phyloP scores from a whole-genome alignment of 2,888 invertebrate genomes.

The Antheraea assamensis region DNA sequence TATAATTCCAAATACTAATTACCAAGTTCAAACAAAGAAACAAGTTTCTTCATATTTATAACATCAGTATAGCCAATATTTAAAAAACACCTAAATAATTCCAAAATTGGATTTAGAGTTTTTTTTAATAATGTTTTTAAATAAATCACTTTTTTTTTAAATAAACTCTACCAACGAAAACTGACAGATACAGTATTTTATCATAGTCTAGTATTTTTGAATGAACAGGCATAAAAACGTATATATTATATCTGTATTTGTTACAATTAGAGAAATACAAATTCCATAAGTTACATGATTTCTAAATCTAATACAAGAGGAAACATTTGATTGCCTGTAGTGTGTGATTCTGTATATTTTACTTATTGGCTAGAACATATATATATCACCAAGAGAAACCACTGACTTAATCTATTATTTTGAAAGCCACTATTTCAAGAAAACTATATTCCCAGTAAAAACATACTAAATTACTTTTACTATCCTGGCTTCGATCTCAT shows the following conservation, averaged over 20 bases:
- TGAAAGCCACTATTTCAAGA: background rate
- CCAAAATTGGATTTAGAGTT: too few relatives aligned
- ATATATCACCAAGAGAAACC: background rate
- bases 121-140: too few relatives aligned
- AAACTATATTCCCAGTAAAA: background rate
- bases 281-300: background rate
- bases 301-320: too few relatives aligned
- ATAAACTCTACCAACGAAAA: background rate
- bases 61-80: too few relatives aligned
- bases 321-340: background rate
- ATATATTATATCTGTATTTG: too few relatives aligned
- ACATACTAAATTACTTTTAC: background rate
- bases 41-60: too few relatives aligned
- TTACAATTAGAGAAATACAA: background rate
- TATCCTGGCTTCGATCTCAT: slow-evolving; percentile 10
- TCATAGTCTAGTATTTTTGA: background rate
- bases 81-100: too few relatives aligned
- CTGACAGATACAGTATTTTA: background rate
- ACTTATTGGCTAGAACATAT: background rate
- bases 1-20: too few relatives aligned
- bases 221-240: background rate
- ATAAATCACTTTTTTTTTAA: background rate
- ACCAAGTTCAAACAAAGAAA: too few relatives aligned
- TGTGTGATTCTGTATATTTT: background rate
- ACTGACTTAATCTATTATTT: background rate